Conservation (phyloP, 2,888 invertebrate genomes). For the Hirtodrosophila confusa region DNA sequence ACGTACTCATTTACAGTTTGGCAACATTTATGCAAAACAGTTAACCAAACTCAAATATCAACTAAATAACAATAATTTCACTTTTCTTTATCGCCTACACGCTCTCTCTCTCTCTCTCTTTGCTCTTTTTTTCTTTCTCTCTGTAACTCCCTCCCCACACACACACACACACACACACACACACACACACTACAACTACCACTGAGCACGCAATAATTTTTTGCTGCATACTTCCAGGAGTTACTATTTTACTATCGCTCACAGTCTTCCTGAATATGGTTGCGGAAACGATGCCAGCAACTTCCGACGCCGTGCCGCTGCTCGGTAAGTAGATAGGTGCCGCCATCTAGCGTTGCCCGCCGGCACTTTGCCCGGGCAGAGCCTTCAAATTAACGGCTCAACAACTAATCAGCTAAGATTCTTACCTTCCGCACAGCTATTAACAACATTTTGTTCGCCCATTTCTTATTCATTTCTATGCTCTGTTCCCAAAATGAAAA, state of each 20-base stretch:
- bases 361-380: slow-evolving; percentile 10
- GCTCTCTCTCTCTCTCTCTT: slow-evolving; percentile 22
- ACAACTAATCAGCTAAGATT: slow-evolving; percentile 64
- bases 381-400: slow-evolving; percentile 36
- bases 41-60: neutral
- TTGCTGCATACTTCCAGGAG: slow-evolving; percentile 87
- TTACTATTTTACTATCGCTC: slow-evolving; percentile 98
- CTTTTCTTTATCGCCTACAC: slow-evolving; percentile 17
- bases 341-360: slow-evolving; percentile 21
- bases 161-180: slow-evolving; percentile 2
- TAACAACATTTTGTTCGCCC: slow-evolving; percentile 5
- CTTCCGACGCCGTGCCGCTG: slow-evolving; percentile 95
- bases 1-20: slow-evolving; percentile 28
- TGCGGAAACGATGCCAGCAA: slow-evolving; percentile 99
- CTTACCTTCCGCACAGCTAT: slow-evolving; percentile 63
- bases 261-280: slow-evolving; percentile 99
- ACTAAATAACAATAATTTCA: slow-evolving; percentile 15
- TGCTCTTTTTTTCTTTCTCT: slow-evolving; percentile 9
- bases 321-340: slow-evolving; percentile 86
- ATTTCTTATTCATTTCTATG: slow-evolving; percentile 1
- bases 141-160: slow-evolving; percentile 6
- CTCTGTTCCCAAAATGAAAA: no score
- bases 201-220: slow-evolving; percentile 23
- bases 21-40: slow-evolving; percentile 14
- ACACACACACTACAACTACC: slow-evolving; percentile 3